Base-by-base conservation (phyloP, 2,888 invertebrate genomes). In the Alitta virens region DNA sequence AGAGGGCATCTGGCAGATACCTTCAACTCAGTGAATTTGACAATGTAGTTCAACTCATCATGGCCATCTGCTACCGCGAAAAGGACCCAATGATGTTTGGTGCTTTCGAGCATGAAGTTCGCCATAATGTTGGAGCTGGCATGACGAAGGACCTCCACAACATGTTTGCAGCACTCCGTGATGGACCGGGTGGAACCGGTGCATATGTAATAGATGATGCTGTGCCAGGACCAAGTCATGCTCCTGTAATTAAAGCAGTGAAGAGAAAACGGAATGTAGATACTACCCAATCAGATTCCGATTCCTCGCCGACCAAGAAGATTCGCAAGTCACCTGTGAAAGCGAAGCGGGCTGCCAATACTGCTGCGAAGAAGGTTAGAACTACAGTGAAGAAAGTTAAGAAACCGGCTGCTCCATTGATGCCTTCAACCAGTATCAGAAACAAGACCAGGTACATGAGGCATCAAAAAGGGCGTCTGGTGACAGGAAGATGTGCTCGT, bases 51-150 rank as follows among this genome's bases (percentile, higher is more conserved):
- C 75, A 76, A 58, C 71, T 75, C 63, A 72, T 79, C 55, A 77
- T 78, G 78, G 78, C 76, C 9, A 78, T 78, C 42, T 76, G 75
- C 65, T 79, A 78, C 70, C 64, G 75, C 43, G 78, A 78, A 60
- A 62, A 70, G 24, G 75, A 75, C 2, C 71, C 69, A 7, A 73
- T 74, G 12, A 68, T 14, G 18, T 56, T 43, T 33, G 21, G 53
- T 43, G 60, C 42, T n/a, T 60, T 25, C 42, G 60, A 60, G 23
- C 14, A 43, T 24, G 60, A 60, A 25, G 54, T 60, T 18, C 50
- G 52, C 12, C 24, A 62, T 38, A 57, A 62, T 18, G 67, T 58
- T 14, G 60, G 56, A n/a, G 63, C 50, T 14, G 68, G 62, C 1
- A 63, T 73, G 23, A 56, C 65, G 38, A 68, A 67, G 21, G 74